Percentiles rank a stretch among this genome's conserved stretches.
These are phyloP conservation scores for Crenichthys baileyi DNA, from an alignment of 2,797 vertebrate species.

Conservation along the genomic window DNA sequence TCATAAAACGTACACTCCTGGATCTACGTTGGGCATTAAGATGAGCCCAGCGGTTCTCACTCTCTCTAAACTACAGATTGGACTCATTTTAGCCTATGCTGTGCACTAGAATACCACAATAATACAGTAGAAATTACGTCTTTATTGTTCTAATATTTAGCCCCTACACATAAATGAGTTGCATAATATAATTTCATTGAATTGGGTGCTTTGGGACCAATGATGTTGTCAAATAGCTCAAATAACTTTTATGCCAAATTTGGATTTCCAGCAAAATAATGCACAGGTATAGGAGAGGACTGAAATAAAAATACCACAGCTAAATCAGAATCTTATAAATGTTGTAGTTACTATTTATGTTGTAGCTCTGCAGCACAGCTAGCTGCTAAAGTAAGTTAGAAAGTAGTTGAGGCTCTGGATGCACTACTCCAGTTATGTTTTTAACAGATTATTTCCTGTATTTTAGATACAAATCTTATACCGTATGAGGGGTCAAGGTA, in stretches of 20 bases:
- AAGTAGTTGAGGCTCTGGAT: too few species aligned
- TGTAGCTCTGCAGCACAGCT: not conserved
- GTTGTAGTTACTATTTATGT: not conserved
- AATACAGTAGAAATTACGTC: slow-evolving; percentile 3
- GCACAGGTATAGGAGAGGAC: not conserved
- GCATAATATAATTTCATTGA: not conserved
- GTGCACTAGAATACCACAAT: slow-evolving; percentile 1
- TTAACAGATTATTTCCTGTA: too few species aligned
- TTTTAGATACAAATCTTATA: too few species aligned
- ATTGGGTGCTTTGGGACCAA: not conserved
- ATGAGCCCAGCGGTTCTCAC: slow-evolving; percentile 53
- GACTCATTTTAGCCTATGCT: slow-evolving; percentile 7
- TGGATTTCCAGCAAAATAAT: not conserved
- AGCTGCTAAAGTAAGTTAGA: too few species aligned
- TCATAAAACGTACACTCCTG: slow-evolving; percentile 53
- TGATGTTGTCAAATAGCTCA: not conserved
- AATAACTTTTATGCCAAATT: not conserved
- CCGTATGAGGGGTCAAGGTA: too few species aligned
- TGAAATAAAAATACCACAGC: not conserved
- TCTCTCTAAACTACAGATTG: slow-evolving; percentile 18
- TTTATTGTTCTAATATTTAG: slow-evolving; percentile 2
- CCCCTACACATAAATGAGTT: slow-evolving; percentile 16
- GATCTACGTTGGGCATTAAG: slow-evolving; percentile 45
- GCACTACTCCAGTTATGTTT: too few species aligned
- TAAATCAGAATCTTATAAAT: not conserved